Evolutionary conservation across 2,797 vertebrate genomes (phyloP), one percentile per base, ranked within the genome.

Genomic region (Neostethus bicornis): DNA sequence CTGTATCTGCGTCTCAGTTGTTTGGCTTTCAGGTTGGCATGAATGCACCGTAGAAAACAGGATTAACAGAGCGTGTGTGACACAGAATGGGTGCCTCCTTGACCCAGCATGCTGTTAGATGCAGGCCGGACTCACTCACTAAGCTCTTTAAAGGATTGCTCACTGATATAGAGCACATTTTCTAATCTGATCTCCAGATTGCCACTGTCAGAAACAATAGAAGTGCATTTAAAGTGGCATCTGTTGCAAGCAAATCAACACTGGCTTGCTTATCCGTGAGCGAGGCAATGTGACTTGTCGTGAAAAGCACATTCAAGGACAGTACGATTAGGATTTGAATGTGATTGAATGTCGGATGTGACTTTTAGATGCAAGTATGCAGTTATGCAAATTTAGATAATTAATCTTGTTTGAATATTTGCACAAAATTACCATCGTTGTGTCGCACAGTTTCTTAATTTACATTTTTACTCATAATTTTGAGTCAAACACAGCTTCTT

Each of bases 121-220:
- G 73, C 68, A 73, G 60, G 32, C 61, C 21, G 34, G 62, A 52
- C 68, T 64, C 59, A 23, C 61, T 71, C 35, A 1, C n/a, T 62
- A 31, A 85, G 70, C 66, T 72, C 24, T 77, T 77, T 86, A 87
- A 68, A 44, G 64, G 79, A 77, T 79, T 67, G 60, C 70, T 49
- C 54, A 50, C 70, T 66, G 65, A 24, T 57, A 72, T 43, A 56
- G 41, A 77, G 23, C 11, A 50, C 38, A 73, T 59, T 77, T 70
- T 72, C 55, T 87, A 84, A 87, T 87, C 85, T 81, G 73, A 83
- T 87, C 75, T 71, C 76, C 72, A 80, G 88, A 79, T 85, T 85
- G 70, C 77, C 4, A 4, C 75, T 72, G 84, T 80, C 84, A 83
- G 61, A 81, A 81, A 75, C 68, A 26, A 61, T 64, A 51, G 58